Base-by-base conservation (phyloP, 2,797 vertebrate species). In the Gadopsis bispinosus region DNA sequence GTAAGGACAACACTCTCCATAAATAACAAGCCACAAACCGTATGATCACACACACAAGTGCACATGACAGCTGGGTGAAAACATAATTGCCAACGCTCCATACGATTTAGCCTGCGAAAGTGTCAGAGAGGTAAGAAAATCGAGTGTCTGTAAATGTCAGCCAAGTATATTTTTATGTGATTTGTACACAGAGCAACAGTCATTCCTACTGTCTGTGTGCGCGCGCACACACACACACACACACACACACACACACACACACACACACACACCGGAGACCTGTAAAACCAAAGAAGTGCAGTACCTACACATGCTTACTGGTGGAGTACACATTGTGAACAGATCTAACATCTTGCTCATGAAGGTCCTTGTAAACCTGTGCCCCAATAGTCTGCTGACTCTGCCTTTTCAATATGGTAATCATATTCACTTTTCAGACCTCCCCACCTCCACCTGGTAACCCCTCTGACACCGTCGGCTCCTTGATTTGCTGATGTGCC, bases 1-100 rank as follows among this genome's bases (percentile, higher is more conserved):
- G 98, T 99, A 97, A 98, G 98, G 54, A 78, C 65, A 26, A 4
- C 22, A 8, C 47, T 26, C 13, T 62, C 31, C 14, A 2, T 17
- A 16, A 20, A 63, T 20, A 69, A 73, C 50, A 67, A 43, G 26
- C 22, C 20, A 55, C 54, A 55, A 41, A 75, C 62, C 16, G 17
- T 33, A 29, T 79, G 26, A 68, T 67, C 16, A 63, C 16, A 73
- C 31, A 53, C 19, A 65, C 35, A 22, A 20, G 29, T 7, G 50
- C 16, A 39, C 37, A 20, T 33, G 41, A 47, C 67, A 65, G 20
- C 70, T 64, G 22, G 19, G 26, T 51, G 29, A 64, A 58, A n/a
- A 31, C 17, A n/a, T 31, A 22, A 61, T 54, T 48, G 17, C 20
- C 58, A 73, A 20, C 19, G n/a, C 50, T 54, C 8, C 1, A 6